phyloP scores from a whole-genome alignment of 1,140 invertebrate genomes.

The Bactericera cockerelli region DNA sequence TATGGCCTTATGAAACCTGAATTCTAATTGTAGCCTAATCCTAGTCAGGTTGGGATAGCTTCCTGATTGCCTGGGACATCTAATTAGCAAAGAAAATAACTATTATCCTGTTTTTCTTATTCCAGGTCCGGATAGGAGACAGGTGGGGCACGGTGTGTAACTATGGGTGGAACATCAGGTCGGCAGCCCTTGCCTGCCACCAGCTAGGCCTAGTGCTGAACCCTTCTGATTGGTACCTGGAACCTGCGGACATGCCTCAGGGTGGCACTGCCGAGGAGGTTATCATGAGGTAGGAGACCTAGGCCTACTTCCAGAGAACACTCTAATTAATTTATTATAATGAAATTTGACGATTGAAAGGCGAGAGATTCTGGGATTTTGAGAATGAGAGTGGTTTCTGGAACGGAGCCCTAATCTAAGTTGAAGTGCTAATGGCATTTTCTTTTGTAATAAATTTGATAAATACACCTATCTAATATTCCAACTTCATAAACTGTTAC shows the following conservation, averaged over 20 bases:
- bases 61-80: too few species aligned
- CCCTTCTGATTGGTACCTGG: slow-evolving; percentile 77
- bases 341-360: too few species aligned
- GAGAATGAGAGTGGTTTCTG: too few species aligned
- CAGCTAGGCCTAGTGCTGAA: slow-evolving; percentile 86
- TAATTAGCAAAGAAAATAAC: too few species aligned
- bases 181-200: slow-evolving; percentile 86
- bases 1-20: too few species aligned
- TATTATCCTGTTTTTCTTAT: not conserved
- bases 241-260: slow-evolving; percentile 58
- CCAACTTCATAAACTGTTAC: too few species aligned
- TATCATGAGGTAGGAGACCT: slow-evolving; percentile 36
- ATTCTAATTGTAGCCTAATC: too few species aligned
- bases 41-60: too few species aligned
- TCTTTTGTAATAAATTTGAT: too few species aligned
- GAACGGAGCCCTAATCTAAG: too few species aligned
- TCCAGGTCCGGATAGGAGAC: slow-evolving; percentile 31
- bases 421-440: too few species aligned
- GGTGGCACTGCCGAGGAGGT: slow-evolving; percentile 62
- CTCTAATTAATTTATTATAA: not conserved
- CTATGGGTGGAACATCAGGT: slow-evolving; percentile 84
- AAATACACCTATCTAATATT: too few species aligned
- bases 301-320: not conserved
- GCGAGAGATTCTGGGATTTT: slow-evolving; percentile 23
- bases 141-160: slow-evolving; percentile 96